A percentile compares a stretch with the other conserved stretches of the same genome.
phyloP scores from a whole-genome alignment of 2,888 invertebrate genomes.

The Clanis bilineata region DNA sequence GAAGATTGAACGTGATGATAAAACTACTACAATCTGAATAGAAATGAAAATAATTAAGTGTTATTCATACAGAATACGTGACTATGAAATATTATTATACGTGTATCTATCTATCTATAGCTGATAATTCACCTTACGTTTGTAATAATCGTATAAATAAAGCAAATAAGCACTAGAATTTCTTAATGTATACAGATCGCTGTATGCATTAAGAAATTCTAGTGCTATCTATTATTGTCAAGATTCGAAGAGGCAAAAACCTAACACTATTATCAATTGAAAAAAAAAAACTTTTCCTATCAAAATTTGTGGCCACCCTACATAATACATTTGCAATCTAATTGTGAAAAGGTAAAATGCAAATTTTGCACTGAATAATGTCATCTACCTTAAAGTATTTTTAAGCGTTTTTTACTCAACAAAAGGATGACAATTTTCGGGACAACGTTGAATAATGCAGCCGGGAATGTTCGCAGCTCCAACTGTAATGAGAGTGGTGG shows the following conservation, averaged over 20 bases:
- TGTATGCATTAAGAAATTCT: too few relatives aligned
- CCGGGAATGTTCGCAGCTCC: background rate
- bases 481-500: background rate
- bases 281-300: background rate
- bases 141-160: too few relatives aligned
- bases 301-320: background rate
- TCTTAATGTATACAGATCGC: too few relatives aligned
- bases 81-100: background rate
- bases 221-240: too few relatives aligned
- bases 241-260: too few relatives aligned
- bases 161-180: too few relatives aligned
- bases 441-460: conserved; percentile 17
- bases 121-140: too few relatives aligned
- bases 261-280: too few relatives aligned
- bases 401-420: conserved; percentile 17
- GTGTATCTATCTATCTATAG: too few relatives aligned
- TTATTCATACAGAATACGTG: background rate
- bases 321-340: conserved; percentile 31
- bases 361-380: conserved; percentile 40
- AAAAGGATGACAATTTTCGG: conserved; percentile 16
- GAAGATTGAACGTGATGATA: too few relatives aligned
- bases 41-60: background rate
- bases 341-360: conserved; percentile 43
- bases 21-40: background rate
- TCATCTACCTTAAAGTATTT: conserved; percentile 17